Conservation (phyloP, 64 coral and sea anemone genomes). For the Cladopsammia gracilis region DNA sequence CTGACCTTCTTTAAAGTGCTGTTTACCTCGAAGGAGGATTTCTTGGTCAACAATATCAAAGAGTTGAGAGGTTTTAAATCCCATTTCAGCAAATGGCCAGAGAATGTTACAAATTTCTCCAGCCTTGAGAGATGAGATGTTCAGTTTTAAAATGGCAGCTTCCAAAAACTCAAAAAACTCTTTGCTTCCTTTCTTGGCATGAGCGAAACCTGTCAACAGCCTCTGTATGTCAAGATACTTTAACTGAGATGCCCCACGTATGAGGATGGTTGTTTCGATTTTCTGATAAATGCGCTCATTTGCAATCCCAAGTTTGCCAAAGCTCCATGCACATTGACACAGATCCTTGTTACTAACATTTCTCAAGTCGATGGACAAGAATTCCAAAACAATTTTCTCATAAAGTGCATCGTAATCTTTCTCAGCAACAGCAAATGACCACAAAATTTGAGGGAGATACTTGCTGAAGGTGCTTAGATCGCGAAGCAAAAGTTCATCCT, state of each 20-base stretch:
- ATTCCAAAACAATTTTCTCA: background rate
- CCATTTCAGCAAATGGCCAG: background rate
- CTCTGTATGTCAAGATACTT: background rate
- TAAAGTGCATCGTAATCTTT: background rate
- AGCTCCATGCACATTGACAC: background rate
- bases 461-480: background rate
- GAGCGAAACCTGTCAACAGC: background rate
- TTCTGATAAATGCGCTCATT: background rate
- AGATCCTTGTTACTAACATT: background rate
- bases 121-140: background rate
- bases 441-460: constrained; percentile 4
- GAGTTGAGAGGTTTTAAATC: background rate
- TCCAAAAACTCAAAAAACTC: background rate
- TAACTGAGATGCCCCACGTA: background rate
- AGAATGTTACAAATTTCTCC: background rate
- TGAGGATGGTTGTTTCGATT: background rate
- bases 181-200: background rate
- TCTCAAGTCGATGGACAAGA: background rate
- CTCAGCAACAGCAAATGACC: background rate
- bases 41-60: background rate
- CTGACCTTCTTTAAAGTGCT: background rate
- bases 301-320: background rate
- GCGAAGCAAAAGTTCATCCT: background rate
- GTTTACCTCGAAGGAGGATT: background rate
- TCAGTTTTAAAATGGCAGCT: background rate